Evolutionary conservation across 2,888 invertebrate species (phyloP).

Genomic region (Caenorhabditis wallacei): DNA sequence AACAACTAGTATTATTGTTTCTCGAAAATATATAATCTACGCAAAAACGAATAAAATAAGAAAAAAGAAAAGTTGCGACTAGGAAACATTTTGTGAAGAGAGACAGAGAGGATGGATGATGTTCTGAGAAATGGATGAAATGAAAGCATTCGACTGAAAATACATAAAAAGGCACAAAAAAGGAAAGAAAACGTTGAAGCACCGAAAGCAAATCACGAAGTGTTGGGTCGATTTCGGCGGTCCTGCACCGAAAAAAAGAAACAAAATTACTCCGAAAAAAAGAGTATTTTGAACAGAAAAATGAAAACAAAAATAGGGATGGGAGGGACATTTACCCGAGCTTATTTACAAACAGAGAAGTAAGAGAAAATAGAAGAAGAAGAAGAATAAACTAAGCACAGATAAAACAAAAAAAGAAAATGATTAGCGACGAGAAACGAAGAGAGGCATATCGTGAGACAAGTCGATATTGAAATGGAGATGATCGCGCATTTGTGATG

Average conservation of each 20-base stretch:
- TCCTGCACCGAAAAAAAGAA: conserved; percentile 50
- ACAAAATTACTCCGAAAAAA: conserved; percentile 51
- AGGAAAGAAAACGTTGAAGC: conserved; percentile 35
- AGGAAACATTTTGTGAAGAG: conserved; percentile 42
- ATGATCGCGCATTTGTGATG: conserved; percentile 67
- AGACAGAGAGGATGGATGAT: conserved; percentile 25
- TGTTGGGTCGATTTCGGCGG: conserved; percentile 48
- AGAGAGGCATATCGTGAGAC: conserved; percentile 68
- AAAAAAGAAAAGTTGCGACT: conserved; percentile 41
- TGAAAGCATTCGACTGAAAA: conserved; percentile 62
- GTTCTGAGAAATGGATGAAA: conserved; percentile 54
- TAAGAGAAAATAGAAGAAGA: background rate
- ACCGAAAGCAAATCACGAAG: conserved; percentile 65
- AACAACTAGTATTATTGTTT: conserved; percentile 29
- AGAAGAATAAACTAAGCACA: conserved; percentile 43
- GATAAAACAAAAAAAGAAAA: background rate
- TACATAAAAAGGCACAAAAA: conserved; percentile 56
- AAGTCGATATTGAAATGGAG: conserved; percentile 72
- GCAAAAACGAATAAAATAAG: conserved; percentile 32
- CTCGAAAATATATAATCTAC: conserved; percentile 36
- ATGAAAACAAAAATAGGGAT: conserved; percentile 1
- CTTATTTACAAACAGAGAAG: conserved; percentile 65
- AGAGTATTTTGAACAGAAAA: conserved; percentile 38
- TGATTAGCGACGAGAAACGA: conserved; percentile 66
- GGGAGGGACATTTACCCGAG: conserved; percentile 46